Percentiles rank a stretch among this genome's conserved stretches.
Conservation (phyloP, 1,140 invertebrate genomes). For the Thrips palmi region DNA sequence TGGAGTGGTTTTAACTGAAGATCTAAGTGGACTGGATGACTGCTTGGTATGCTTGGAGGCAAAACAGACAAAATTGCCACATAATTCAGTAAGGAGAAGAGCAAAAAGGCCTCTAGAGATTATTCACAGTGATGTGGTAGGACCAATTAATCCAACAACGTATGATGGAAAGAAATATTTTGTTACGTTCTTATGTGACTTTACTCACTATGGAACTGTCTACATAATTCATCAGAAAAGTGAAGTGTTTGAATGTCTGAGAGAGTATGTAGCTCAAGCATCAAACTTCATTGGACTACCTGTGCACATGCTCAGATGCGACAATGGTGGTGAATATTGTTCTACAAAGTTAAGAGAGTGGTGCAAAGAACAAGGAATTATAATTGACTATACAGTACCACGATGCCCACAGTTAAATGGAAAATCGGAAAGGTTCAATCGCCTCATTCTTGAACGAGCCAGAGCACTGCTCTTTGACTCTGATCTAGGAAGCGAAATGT, state of each 20-base stretch:
- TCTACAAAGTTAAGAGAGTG: conserved; percentile 15
- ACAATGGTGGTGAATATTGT: conserved; percentile 20
- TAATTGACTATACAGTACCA: conserved; percentile 13
- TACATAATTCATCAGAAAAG: conserved; percentile 20
- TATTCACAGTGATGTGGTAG: conserved; percentile 21
- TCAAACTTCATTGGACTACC: conserved; percentile 14
- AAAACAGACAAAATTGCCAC: neutral
- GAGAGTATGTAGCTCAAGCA: conserved; percentile 14
- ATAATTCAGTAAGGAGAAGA: conserved; percentile 10
- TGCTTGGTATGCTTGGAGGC: conserved; percentile 16
- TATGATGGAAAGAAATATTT: conserved; percentile 20
- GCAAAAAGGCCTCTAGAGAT: conserved; percentile 16
- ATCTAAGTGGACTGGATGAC: too few species aligned
- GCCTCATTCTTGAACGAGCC: conserved; percentile 19
- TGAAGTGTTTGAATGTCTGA: conserved; percentile 19
- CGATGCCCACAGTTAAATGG: conserved; percentile 24
- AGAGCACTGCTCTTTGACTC: conserved; percentile 19
- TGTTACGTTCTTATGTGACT: conserved; percentile 23
- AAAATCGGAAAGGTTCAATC: conserved; percentile 21
- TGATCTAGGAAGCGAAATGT: conserved; percentile 15
- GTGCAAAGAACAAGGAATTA: conserved; percentile 16
- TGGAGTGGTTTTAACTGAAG: neutral
- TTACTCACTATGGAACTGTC: conserved; percentile 19
- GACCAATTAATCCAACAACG: conserved; percentile 18
- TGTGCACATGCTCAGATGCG: conserved; percentile 15